These are phyloP conservation scores for Homarus americanus DNA, from an alignment of 1,140 invertebrate genomes.

Conservation along the genomic window DNA sequence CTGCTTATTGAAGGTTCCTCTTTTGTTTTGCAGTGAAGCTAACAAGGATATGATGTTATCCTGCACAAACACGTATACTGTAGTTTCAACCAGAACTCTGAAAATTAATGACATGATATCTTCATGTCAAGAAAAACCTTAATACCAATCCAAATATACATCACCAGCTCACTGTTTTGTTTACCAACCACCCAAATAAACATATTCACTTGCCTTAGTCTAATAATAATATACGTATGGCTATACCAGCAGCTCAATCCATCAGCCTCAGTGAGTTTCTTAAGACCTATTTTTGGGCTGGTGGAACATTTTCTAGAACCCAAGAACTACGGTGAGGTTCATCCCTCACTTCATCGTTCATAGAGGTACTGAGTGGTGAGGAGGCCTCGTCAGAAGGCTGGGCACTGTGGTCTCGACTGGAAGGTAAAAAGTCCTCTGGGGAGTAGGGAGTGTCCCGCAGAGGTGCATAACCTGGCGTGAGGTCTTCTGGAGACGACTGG, in stretches of 20 bases:
- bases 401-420: constrained; percentile 1
- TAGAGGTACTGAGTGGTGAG: constrained; percentile 30
- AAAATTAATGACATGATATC: not conserved
- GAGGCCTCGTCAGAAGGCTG: not conserved
- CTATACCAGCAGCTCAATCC: not conserved
- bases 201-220: not conserved
- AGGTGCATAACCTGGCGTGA: constrained; percentile 69
- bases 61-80: not conserved
- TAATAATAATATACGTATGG: not conserved
- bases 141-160: not conserved
- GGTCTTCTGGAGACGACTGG: constrained; percentile 67
- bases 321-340: constrained; percentile 60
- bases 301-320: constrained; percentile 45
- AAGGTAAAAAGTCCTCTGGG: constrained; percentile 54
- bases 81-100: not conserved
- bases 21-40: not conserved
- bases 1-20: not conserved
- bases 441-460: constrained; percentile 63
- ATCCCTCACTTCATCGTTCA: constrained; percentile 37
- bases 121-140: not conserved
- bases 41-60: not conserved
- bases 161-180: not conserved
- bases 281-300: not conserved
- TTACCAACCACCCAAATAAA: not conserved
- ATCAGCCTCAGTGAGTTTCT: not conserved